Evolutionary conservation across 2,113 vertebrate genomes (phyloP).

Genomic region (Grallaria varia): DNA sequence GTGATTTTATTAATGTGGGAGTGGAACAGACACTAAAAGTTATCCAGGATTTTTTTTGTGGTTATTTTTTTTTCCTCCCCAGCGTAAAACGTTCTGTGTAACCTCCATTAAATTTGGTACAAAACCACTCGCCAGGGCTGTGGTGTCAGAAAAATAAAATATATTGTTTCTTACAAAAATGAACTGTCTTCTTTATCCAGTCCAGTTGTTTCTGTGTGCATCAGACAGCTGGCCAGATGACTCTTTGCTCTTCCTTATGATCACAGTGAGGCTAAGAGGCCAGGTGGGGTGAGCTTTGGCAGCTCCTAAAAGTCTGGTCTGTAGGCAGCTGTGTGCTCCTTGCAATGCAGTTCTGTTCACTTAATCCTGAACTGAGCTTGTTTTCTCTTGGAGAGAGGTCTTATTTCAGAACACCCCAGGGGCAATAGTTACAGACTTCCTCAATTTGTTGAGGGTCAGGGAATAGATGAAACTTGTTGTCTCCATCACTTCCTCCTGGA

Average conservation of each 20-base stretch:
- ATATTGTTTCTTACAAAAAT: slow-evolving; percentile 97
- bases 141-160: slow-evolving; percentile 99
- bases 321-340: not conserved
- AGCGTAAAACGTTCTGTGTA: slow-evolving; percentile 99
- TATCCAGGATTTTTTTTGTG: slow-evolving; percentile 80
- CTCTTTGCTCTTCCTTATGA: not conserved
- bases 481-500: not conserved
- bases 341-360: not conserved
- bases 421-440: not conserved
- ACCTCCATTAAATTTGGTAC: slow-evolving; percentile 99
- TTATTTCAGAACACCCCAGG: not conserved
- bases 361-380: not conserved
- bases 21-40: slow-evolving; percentile 84
- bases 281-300: not conserved
- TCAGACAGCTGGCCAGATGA: not conserved
- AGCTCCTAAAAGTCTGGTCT: not conserved
- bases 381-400: not conserved
- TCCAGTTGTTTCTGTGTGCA: not conserved
- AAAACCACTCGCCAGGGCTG: slow-evolving; percentile 94
- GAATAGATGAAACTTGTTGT: not conserved
- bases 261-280: not conserved
- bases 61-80: slow-evolving; percentile 83
- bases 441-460: not conserved
- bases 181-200: slow-evolving; percentile 53
- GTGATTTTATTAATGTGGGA: slow-evolving; percentile 80